Evolutionary conservation across 2,113 vertebrate species (phyloP).

Genomic region (Rhinolophus ferrumequinum): DNA sequence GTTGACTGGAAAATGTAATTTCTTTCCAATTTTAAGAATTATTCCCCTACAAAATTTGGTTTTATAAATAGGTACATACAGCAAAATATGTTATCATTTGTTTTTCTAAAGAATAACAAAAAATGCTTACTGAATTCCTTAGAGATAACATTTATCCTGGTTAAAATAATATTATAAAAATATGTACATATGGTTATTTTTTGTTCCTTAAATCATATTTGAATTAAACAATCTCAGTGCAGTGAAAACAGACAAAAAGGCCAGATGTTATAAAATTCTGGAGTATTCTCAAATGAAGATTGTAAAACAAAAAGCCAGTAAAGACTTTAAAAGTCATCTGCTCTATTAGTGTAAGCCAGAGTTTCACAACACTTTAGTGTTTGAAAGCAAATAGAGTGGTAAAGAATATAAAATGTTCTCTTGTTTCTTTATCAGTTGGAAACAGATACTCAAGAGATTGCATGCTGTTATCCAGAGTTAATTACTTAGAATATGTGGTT

Average conservation of each 20-base stretch:
- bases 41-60: neutral
- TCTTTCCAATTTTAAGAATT: slow-evolving; percentile 36
- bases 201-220: slow-evolving; percentile 36
- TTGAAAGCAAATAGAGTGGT: slow-evolving; percentile 24
- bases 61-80: neutral
- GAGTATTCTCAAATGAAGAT: slow-evolving; percentile 20
- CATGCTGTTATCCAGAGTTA: neutral
- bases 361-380: neutral
- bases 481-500: neutral
- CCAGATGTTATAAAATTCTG: neutral
- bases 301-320: slow-evolving; percentile 8
- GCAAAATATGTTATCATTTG: slow-evolving; percentile 24
- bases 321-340: slow-evolving; percentile 3
- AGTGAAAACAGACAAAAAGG: slow-evolving; percentile 31
- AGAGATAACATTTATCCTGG: neutral
- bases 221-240: neutral
- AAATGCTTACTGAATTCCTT: slow-evolving; percentile 19
- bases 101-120: neutral
- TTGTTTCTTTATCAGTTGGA: slow-evolving; percentile 3
- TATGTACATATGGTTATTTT: neutral
- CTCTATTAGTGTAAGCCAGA: neutral
- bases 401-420: neutral
- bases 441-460: neutral
- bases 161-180: slow-evolving; percentile 14
- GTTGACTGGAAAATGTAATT: neutral